Evolutionary conservation across 2,888 invertebrate genomes (phyloP).

Genomic region (Monochamus alternatus): DNA sequence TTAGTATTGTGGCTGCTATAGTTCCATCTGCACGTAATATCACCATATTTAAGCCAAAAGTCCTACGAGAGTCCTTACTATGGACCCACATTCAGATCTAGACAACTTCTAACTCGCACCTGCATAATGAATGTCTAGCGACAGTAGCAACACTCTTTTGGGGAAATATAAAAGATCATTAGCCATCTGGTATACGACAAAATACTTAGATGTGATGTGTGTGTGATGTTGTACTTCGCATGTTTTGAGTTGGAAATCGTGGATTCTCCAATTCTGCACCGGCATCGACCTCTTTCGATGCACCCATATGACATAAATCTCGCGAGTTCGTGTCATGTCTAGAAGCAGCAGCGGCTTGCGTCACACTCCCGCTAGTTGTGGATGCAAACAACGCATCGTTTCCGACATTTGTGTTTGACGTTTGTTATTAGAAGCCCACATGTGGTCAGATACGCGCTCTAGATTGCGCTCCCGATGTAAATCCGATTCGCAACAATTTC

Average conservation of each 20-base stretch:
- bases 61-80: no score
- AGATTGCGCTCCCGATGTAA: constrained; percentile 40
- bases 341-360: constrained; percentile 5
- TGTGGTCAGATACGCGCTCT: constrained; percentile 42
- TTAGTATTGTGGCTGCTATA: no score
- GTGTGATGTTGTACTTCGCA: not conserved
- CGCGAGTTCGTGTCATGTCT: not conserved
- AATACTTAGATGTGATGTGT: no score
- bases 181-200: no score
- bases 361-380: constrained; percentile 2
- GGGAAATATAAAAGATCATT: no score
- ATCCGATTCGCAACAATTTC: constrained; percentile 35
- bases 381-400: constrained; percentile 41
- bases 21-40: no score
- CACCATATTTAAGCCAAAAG: no score
- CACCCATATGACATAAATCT: not conserved
- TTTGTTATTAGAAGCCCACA: constrained; percentile 45
- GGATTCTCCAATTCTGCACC: not conserved
- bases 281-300: not conserved
- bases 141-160: no score
- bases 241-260: not conserved
- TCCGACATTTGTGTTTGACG: constrained; percentile 44
- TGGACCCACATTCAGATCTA: not conserved
- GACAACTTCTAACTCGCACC: no score
- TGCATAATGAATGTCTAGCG: no score